phyloP scores from a whole-genome alignment of 2,888 invertebrate genomes.

The Epinotia ramella region DNA sequence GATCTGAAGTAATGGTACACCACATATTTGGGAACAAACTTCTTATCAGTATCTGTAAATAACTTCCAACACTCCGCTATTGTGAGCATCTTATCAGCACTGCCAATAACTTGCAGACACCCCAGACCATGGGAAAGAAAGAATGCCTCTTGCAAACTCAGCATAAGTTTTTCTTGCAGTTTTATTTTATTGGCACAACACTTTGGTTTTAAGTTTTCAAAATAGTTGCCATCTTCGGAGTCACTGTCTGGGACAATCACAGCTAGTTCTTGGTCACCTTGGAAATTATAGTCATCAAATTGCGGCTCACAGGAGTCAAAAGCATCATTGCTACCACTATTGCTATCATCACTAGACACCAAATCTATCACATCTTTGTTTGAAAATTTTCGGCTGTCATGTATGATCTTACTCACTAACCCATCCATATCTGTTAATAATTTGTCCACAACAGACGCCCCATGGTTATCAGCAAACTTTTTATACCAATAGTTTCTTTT shows the following conservation, averaged over 20 bases:
- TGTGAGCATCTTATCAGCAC: conserved; percentile 78
- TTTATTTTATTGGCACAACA: conserved; percentile 86
- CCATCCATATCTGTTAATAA: conserved; percentile 70
- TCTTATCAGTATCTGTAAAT: conserved; percentile 84
- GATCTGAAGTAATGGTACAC: conserved; percentile 94
- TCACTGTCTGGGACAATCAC: conserved; percentile 88
- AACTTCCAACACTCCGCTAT: conserved; percentile 84
- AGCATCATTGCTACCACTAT: conserved; percentile 55
- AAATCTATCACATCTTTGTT: conserved; percentile 77
- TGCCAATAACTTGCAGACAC: conserved; percentile 86
- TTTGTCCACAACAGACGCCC: conserved; percentile 55
- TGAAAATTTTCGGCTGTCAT: conserved; percentile 59
- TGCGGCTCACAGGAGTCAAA: conserved; percentile 44
- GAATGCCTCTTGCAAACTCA: conserved; percentile 92
- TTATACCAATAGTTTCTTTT: conserved; percentile 85
- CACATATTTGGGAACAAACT: conserved; percentile 89
- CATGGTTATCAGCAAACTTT: conserved; percentile 63
- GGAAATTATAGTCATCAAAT: conserved; percentile 54
- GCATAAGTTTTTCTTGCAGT: conserved; percentile 86
- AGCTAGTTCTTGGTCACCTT: conserved; percentile 73
- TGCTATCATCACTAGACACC: conserved; percentile 76
- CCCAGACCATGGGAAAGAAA: conserved; percentile 89
- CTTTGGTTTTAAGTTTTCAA: conserved; percentile 85
- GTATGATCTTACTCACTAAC: conserved; percentile 64
- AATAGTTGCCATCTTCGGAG: conserved; percentile 87